These are phyloP conservation scores for Scomber japonicus DNA, from an alignment of 2,113 vertebrate genomes.

Conservation along the genomic window DNA sequence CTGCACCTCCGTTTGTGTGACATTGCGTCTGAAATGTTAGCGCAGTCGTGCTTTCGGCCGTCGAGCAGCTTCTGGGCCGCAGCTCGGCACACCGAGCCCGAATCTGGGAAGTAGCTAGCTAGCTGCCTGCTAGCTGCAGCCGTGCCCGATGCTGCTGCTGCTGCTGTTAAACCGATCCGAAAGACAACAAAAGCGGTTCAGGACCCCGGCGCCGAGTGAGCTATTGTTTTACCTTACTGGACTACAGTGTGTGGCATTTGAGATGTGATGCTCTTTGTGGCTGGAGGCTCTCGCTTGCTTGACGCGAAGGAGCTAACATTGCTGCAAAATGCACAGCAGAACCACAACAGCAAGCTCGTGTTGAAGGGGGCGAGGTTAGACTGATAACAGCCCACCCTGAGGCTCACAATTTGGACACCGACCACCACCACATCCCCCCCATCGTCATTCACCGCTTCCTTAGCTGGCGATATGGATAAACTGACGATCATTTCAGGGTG, in stretches of 20 bases:
- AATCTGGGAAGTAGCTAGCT: constrained; percentile 71
- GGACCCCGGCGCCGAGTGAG: constrained; percentile 56
- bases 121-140: constrained; percentile 78
- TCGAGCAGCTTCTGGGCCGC: constrained; percentile 79
- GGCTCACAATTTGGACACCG: constrained; percentile 57
- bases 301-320: constrained; percentile 66
- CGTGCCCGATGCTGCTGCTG: constrained; percentile 76
- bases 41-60: constrained; percentile 62
- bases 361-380: constrained; percentile 78
- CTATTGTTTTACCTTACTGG: constrained; percentile 38
- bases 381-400: constrained; percentile 67
- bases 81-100: constrained; percentile 70
- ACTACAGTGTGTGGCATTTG: constrained; percentile 48
- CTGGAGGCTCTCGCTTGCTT: constrained; percentile 56
- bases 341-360: constrained; percentile 62
- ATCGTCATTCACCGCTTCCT: constrained; percentile 23
- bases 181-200: constrained; percentile 55
- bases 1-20: not conserved
- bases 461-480: constrained; percentile 92
- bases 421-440: constrained; percentile 10
- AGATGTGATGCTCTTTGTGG: constrained; percentile 57
- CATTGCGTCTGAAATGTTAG: constrained; percentile 54
- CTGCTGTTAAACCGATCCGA: constrained; percentile 64
- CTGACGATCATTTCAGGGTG: constrained; percentile 99
- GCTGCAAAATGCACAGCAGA: constrained; percentile 76